Evolutionary conservation across 2,888 invertebrate species (phyloP).

Genomic region (Colostygia pectinataria): DNA sequence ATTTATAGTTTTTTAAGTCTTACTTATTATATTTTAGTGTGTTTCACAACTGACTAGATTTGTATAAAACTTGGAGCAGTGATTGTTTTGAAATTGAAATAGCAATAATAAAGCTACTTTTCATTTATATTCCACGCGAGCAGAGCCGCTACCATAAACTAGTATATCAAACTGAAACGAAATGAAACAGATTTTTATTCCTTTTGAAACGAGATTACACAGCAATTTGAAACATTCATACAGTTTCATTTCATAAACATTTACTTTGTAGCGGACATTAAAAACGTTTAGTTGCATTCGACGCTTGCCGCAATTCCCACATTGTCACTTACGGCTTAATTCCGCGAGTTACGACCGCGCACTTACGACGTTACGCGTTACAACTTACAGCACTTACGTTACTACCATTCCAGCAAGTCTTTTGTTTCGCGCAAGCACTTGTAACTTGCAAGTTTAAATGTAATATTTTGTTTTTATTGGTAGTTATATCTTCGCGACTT

Average conservation of each 20-base stretch:
- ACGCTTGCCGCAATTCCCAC: slow-evolving; percentile 22
- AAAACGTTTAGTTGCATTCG: slow-evolving; percentile 21
- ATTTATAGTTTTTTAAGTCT: too few relatives aligned
- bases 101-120: too few relatives aligned
- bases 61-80: too few relatives aligned
- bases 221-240: slow-evolving; percentile 14
- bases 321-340: slow-evolving; percentile 28
- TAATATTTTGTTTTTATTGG: too few relatives aligned
- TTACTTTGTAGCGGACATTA: slow-evolving; percentile 21
- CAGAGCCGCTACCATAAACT: too few relatives aligned
- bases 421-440: slow-evolving; percentile 15
- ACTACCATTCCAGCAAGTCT: slow-evolving; percentile 5
- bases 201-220: not conserved
- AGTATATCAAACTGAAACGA: not conserved
- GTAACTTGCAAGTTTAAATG: slow-evolving; percentile 7
- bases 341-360: slow-evolving; percentile 14
- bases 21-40: too few relatives aligned
- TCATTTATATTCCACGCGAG: not conserved
- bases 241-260: slow-evolving; percentile 11
- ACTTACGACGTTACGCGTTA: slow-evolving; percentile 10
- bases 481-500: too few relatives aligned
- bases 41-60: too few relatives aligned
- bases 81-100: too few relatives aligned
- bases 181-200: not conserved
- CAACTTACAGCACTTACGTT: slow-evolving; percentile 10